Percentiles rank a stretch among this genome's conserved stretches.
These are phyloP conservation scores for Xestia xanthographa DNA, from an alignment of 2,888 invertebrate species.

Conservation along the genomic window DNA sequence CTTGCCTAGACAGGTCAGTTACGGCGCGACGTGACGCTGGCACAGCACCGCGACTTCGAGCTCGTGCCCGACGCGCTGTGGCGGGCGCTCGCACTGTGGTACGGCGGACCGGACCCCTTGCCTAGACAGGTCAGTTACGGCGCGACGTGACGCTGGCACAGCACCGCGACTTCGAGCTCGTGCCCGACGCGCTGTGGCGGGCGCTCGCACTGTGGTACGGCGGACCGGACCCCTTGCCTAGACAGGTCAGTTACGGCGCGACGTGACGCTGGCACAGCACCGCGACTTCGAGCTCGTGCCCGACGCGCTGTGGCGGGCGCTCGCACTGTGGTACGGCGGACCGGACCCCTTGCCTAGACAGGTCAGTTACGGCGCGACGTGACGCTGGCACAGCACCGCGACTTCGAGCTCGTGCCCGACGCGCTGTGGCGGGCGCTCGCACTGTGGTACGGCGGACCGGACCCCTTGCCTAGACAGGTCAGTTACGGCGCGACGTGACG, in stretches of 20 bases:
- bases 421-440: constrained; percentile 96
- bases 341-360: constrained; percentile 93
- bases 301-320: constrained; percentile 96
- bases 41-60: constrained; percentile 95
- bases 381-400: too few species aligned
- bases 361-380: constrained; percentile 27
- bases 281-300: constrained; percentile 96
- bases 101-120: constrained; percentile 94
- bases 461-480: constrained; percentile 91
- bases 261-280: constrained; percentile 93
- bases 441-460: constrained; percentile 95
- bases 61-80: constrained; percentile 96
- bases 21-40: constrained; percentile 92
- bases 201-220: constrained; percentile 96
- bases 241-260: constrained; percentile 88
- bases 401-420: constrained; percentile 95
- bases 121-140: constrained; percentile 89
- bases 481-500: constrained; percentile 91
- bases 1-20: constrained; percentile 90
- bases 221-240: constrained; percentile 93
- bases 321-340: constrained; percentile 96
- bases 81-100: constrained; percentile 97
- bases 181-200: constrained; percentile 97
- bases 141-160: constrained; percentile 93
- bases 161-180: constrained; percentile 95